phyloP scores from a whole-genome alignment of 1,140 invertebrate genomes.

The Drosophila kohkoa region DNA sequence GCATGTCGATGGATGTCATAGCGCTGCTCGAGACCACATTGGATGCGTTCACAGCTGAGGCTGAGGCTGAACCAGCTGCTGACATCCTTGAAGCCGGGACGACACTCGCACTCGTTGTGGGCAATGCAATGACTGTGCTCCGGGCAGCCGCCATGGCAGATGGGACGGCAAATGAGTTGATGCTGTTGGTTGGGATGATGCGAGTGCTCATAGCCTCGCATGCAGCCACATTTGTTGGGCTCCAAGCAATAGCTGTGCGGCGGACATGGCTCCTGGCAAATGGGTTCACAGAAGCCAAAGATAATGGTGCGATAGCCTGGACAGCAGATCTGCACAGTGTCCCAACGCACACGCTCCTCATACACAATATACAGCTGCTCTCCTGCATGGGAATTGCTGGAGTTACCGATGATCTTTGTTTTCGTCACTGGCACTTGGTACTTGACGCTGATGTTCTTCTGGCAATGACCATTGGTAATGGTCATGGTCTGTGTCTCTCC shows the following conservation, averaged over 20 bases:
- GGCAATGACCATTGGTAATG: slow-evolving; percentile 73
- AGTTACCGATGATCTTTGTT: slow-evolving; percentile 12
- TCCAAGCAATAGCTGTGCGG: slow-evolving; percentile 86
- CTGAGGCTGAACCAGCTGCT: slow-evolving; percentile 71
- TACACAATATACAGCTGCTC: slow-evolving; percentile 56
- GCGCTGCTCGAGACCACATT: slow-evolving; percentile 70
- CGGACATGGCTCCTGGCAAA: slow-evolving; percentile 64
- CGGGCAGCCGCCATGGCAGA: slow-evolving; percentile 74
- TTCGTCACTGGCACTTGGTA: slow-evolving; percentile 74
- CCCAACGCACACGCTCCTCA: slow-evolving; percentile 74
- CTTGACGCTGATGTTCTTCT: slow-evolving; percentile 77
- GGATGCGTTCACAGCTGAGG: slow-evolving; percentile 69
- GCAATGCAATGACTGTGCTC: slow-evolving; percentile 69
- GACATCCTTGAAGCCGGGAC: slow-evolving; percentile 67
- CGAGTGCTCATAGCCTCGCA: slow-evolving; percentile 85
- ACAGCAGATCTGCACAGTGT: slow-evolving; percentile 71
- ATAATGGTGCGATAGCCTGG: slow-evolving; percentile 75
- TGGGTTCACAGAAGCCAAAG: slow-evolving; percentile 75
- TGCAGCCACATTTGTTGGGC: slow-evolving; percentile 88
- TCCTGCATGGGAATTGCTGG: slow-evolving; percentile 4
- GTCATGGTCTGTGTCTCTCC: slow-evolving; percentile 32
- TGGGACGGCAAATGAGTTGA: slow-evolving; percentile 66
- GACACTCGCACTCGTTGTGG: slow-evolving; percentile 73
- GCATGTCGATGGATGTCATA: slow-evolving; percentile 56
- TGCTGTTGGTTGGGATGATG: slow-evolving; percentile 68